These are phyloP conservation scores for Clytia hemisphaerica DNA, from an alignment of 30 jellyfish, hydroid and myxozoan species.

Conservation along the genomic window DNA sequence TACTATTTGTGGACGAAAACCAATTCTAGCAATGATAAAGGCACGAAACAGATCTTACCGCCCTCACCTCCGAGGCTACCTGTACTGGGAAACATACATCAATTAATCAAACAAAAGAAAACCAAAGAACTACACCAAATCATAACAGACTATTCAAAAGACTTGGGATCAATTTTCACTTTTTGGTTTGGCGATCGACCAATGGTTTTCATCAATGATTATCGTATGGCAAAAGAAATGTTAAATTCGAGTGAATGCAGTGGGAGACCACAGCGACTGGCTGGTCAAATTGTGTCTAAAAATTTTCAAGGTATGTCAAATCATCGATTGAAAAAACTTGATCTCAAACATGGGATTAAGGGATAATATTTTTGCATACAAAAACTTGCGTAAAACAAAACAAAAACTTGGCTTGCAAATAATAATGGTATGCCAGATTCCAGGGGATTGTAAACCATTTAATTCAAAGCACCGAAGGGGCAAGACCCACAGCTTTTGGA, in stretches of 20 bases:
- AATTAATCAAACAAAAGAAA: conserved; percentile 1
- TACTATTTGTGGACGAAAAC: no score
- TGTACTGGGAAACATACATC: conserved; percentile 1
- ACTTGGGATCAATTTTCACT: background rate
- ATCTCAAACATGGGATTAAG: no score
- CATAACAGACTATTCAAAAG: background rate
- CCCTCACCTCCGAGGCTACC: background rate
- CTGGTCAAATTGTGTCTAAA: background rate
- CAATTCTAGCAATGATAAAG: no score
- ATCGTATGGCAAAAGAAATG: background rate
- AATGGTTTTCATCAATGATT: background rate
- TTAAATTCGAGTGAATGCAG: background rate
- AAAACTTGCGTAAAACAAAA: background rate
- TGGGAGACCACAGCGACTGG: background rate
- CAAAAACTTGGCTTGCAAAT: no score
- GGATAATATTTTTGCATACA: background rate
- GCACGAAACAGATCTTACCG: no score
- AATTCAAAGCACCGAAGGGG: no score
- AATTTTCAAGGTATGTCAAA: background rate
- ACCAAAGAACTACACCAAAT: conserved; percentile 1
- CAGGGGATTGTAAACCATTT: no score
- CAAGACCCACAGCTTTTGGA: no score
- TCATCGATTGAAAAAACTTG: no score
- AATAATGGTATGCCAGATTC: no score
- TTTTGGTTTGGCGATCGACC: conserved; percentile 14